Base-by-base conservation (phyloP, 1,140 invertebrate species). In the Drosophila kohkoa region DNA sequence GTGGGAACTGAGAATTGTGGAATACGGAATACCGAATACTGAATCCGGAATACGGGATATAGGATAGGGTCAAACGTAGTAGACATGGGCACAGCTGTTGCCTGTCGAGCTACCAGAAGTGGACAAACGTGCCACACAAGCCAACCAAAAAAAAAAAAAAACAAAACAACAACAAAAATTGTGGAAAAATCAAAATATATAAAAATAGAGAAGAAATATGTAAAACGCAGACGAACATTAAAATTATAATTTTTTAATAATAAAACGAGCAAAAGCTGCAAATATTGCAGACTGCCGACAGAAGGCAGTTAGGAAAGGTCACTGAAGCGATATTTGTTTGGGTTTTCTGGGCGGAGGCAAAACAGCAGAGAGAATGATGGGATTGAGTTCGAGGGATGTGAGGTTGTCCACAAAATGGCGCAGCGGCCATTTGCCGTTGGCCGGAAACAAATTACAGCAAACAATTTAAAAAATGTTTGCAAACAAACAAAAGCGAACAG, bases 381-480 rank as follows among this genome's bases (percentile, higher is more conserved):
- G 35, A 38, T 38, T 38, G 35, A 10, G 35, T 38, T 1, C 28
- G 30, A 20, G 45, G 16, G 45, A 15, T 28, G 2, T 32, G 16
- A 16, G 60, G 32, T 5, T 67, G 41, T 67, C 60, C 65, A 77
- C 76, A 82, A 77, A 87, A 87, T 88, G 83, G 83, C 67, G 80
- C 79, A 79, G 38, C 70, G 80, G 70, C 83, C 80, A 87, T 82
- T 88, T 88, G 77, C 65, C 70, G 78, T 75, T 78, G 83, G 69
- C 80, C 83, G 85, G 85, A 88, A 83, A 88, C 83, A 88, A 88
- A 88, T 88, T 88, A 89, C 74, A 88, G 83, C 83, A 88, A 88
- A 88, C 85, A 88, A 88, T 88, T 88, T 89, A 89, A 88, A 88
- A 88, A 88, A 88, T 88, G 85, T 88, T 88, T 89, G 85, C 85